Evolutionary conservation across 2,888 invertebrate genomes (phyloP).

Genomic region (Lithodes maja): DNA sequence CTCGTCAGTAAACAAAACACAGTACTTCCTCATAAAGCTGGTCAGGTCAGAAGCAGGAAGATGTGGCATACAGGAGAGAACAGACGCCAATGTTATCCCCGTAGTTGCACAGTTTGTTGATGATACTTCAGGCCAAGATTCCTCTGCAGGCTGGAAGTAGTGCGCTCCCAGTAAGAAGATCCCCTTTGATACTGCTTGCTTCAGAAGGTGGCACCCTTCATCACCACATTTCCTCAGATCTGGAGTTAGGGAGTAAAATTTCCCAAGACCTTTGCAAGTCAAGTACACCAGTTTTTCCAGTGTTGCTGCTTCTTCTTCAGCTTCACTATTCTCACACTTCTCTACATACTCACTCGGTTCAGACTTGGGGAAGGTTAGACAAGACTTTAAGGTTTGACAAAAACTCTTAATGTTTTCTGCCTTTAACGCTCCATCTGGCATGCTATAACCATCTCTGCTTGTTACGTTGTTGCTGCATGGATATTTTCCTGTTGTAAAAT

Average conservation of each 20-base stretch:
- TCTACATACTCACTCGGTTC: not conserved
- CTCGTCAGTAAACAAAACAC: not conserved
- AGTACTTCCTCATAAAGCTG: constrained; percentile 1
- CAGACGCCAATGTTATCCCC: not conserved
- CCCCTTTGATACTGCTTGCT: not conserved
- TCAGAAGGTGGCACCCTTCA: not conserved
- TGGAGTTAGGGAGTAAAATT: not conserved
- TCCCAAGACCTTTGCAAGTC: not conserved
- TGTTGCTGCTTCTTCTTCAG: not conserved
- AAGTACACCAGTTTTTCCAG: not conserved
- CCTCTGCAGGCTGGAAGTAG: not conserved
- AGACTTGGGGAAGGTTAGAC: not conserved
- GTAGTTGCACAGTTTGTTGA: not conserved
- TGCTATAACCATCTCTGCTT: not conserved
- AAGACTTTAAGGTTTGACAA: not conserved
- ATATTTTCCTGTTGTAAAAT: too few species aligned
- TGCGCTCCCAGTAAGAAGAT: not conserved
- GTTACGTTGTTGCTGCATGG: too few species aligned
- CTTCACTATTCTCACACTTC: not conserved
- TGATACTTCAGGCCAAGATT: not conserved
- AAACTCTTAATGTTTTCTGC: not conserved
- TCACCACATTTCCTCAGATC: not conserved
- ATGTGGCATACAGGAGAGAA: not conserved
- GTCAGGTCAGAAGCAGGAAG: not conserved
- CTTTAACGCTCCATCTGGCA: not conserved